Base-by-base conservation (phyloP, 2,888 invertebrate species). In the Cancer borealis region DNA sequence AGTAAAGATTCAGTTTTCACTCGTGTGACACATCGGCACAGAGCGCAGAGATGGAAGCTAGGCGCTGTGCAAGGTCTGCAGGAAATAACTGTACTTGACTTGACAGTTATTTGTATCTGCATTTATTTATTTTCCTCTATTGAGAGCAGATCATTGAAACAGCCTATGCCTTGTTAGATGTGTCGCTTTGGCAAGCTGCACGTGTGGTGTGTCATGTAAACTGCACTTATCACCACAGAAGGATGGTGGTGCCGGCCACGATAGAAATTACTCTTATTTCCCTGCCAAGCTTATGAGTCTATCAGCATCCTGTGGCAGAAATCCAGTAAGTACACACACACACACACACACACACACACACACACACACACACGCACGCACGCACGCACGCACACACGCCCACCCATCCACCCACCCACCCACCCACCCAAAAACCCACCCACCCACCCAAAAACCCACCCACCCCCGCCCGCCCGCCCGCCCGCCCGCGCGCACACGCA, bases 341-440 rank as follows among this genome's bases (percentile, higher is more conserved):
- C 47, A 47, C 88, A 88, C 87, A 88, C 88, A 88, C 47, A 88
- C 88, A 88, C 88, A 88, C 88, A 88, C 88, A 84, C 84, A 39
- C 84, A 39, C 66, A 66, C 66, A 66, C 66, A 66, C 66, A 66
- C 66, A 66, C 66, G 8, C 87, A 87, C 87, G 39, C 87, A 87
- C 87, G 39, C 87, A 87, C 87, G 39, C 87, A 87, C 87, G 5
- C 87, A 87, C 87, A 87, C 87, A 87, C 87, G 39, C 87, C 6
- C 87, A 87, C 87, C 6, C 87, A 87, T 39, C 6, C 87, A 87
- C 87, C 6, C 87, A 30, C 87, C 1, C 39, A 39, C 39, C 0
- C 39, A 39, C 39, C 0, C 39, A 39, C 39, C 0, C n/a, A n/a
- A n/a, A n/a, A n/a, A n/a, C 87, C 6, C 87, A 87, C 87, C 6